These are phyloP conservation scores for Scaptomyza cyrtandrae DNA, from an alignment of 2,888 invertebrate species.

Conservation along the genomic window DNA sequence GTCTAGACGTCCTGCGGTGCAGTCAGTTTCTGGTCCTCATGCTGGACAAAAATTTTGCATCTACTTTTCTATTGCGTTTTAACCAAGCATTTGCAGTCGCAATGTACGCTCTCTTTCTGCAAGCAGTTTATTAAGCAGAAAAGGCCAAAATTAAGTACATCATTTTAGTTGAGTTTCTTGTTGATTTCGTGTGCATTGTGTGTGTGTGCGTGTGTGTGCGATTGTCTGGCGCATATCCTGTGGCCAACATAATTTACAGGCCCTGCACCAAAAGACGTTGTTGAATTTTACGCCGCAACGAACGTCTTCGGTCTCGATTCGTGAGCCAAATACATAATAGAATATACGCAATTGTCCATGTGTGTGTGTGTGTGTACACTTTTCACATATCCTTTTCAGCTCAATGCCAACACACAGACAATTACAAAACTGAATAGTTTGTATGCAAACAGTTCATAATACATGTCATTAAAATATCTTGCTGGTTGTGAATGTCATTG, in stretches of 20 bases:
- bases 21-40: conserved; percentile 29
- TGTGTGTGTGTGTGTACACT: conserved; percentile 36
- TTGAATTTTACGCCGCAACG: conserved; percentile 74
- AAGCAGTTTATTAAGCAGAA: conserved; percentile 73
- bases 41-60: conserved; percentile 48
- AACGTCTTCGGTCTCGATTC: conserved; percentile 67
- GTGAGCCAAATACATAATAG: conserved; percentile 77
- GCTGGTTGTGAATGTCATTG: conserved; percentile 49
- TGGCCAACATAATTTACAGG: conserved; percentile 73
- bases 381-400: conserved; percentile 55
- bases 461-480: conserved; percentile 58
- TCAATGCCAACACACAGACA: conserved; percentile 41
- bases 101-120: conserved; percentile 20
- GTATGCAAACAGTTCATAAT: conserved; percentile 52
- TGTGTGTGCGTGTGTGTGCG: conserved; percentile 16
- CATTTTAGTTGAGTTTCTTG: conserved; percentile 59
- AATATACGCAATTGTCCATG: conserved; percentile 53
- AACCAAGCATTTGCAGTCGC: conserved; percentile 54
- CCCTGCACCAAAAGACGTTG: conserved; percentile 59
- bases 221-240: conserved; percentile 78
- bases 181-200: conserved; percentile 43
- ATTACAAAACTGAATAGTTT: conserved; percentile 36
- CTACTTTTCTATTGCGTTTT: conserved; percentile 9
- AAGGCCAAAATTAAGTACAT: conserved; percentile 72
- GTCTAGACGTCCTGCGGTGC: conserved; percentile 79